Percentiles rank a stretch among this genome's conserved stretches.
Evolutionary conservation across 2,113 vertebrate genomes (phyloP).

Genomic region (Odontophorus gujanensis): DNA sequence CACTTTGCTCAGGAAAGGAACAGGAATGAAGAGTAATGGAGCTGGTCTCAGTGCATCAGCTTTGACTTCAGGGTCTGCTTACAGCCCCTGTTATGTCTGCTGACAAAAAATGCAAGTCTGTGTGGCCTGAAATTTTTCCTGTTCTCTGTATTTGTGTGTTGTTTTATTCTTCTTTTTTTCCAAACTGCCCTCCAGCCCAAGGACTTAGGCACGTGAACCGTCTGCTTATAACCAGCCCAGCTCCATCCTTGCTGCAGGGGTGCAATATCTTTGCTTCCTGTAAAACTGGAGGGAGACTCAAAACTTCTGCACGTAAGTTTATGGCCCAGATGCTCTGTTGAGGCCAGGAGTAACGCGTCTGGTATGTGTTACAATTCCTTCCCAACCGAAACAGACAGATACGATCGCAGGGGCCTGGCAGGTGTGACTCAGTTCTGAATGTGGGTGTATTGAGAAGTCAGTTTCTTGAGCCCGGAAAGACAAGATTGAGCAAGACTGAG

Average conservation of each 20-base stretch:
- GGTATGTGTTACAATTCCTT: not conserved
- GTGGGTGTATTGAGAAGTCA: not conserved
- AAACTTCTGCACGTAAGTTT: not conserved
- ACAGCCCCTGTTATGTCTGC: no score
- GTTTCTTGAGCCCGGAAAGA: not conserved
- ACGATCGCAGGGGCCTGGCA: not conserved
- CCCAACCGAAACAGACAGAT: no score
- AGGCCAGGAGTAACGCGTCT: not conserved
- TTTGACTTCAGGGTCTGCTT: not conserved
- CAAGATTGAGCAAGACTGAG: not conserved
- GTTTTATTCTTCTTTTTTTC: not conserved
- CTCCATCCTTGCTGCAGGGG: not conserved
- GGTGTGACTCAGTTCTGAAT: not conserved
- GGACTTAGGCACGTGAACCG: not conserved
- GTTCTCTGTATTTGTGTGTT: not conserved
- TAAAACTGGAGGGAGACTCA: not conserved
- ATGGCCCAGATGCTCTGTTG: not conserved
- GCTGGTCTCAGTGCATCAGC: not conserved
- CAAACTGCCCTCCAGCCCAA: not conserved
- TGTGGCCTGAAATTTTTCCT: not conserved
- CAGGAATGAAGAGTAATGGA: not conserved
- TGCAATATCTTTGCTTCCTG: not conserved
- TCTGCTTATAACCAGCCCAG: fast-evolving
- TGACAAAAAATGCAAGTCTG: not conserved
- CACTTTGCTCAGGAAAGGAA: not conserved